Conservation (phyloP, 2,113 vertebrate genomes). For the Rhabdornis inornatus region DNA sequence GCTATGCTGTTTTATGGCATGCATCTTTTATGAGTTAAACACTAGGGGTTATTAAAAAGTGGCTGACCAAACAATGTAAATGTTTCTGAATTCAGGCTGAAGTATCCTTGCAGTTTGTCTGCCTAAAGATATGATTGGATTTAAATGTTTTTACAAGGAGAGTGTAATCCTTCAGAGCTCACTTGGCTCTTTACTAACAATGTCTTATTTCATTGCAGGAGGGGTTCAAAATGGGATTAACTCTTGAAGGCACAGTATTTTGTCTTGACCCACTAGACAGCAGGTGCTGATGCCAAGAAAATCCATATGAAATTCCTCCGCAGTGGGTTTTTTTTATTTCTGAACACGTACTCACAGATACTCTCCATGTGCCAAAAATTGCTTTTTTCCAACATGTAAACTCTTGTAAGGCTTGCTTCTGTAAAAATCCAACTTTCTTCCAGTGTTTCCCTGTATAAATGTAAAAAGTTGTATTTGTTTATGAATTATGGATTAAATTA, state of each 20-base stretch:
- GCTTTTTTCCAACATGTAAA: constrained; percentile 57
- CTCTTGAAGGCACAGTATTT: constrained; percentile 95
- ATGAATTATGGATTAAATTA: constrained; percentile 36
- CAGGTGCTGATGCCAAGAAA: constrained; percentile 85
- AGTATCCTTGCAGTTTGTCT: not conserved
- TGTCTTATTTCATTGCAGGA: constrained; percentile 83
- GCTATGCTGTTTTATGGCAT: not conserved
- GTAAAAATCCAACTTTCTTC: constrained; percentile 27
- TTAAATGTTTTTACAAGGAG: not conserved
- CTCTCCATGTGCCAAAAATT: constrained; percentile 63
- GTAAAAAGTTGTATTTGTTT: constrained; percentile 58
- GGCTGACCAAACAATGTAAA: not conserved
- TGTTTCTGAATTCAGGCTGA: not conserved
- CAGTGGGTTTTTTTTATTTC: not conserved
- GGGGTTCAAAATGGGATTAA: constrained; percentile 99
- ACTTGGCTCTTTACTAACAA: not conserved
- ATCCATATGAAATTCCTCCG: not conserved
- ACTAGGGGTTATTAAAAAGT: not conserved
- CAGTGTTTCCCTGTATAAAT: constrained; percentile 52
- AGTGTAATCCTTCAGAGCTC: not conserved
- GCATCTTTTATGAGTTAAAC: not conserved
- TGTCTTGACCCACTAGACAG: constrained; percentile 92
- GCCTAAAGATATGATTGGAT: not conserved
- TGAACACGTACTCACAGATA: not conserved
- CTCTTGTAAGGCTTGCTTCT: constrained; percentile 53